A percentile compares a stretch with the other conserved stretches of the same genome.
Conservation (phyloP, 2,797 vertebrate genomes). For the Podarcis lilfordi region DNA sequence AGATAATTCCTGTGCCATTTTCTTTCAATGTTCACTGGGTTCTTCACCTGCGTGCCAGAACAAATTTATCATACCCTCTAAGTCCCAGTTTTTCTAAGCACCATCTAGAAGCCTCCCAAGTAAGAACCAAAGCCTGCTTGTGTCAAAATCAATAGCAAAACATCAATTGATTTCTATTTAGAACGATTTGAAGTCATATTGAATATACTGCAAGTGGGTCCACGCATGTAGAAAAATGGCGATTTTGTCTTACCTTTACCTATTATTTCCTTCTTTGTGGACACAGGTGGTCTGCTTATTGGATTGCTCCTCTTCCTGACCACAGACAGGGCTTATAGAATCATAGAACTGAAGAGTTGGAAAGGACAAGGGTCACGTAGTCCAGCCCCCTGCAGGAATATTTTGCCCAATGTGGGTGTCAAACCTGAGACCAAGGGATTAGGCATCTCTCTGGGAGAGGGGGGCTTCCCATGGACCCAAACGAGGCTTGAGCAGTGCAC, state of each 20-base stretch:
- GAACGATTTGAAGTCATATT: not conserved
- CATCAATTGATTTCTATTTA: constrained; percentile 10
- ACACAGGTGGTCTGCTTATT: not conserved
- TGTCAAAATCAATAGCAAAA: constrained; percentile 30
- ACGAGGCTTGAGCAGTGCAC: not conserved
- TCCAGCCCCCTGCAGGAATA: too few relatives aligned
- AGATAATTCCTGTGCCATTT: not conserved
- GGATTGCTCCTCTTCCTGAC: not conserved
- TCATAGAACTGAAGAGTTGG: too few relatives aligned
- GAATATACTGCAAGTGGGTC: not conserved
- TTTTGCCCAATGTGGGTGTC: too few relatives aligned
- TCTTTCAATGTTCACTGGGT: constrained; percentile 8
- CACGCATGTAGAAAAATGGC: not conserved
- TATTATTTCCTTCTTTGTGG: not conserved
- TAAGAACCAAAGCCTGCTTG: constrained; percentile 17
- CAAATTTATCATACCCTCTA: constrained; percentile 20
- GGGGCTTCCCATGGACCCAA: not conserved
- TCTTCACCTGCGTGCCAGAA: constrained; percentile 6
- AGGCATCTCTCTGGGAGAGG: not conserved
- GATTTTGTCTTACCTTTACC: not conserved
- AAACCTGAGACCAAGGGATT: too few relatives aligned
- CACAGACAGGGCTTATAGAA: not conserved
- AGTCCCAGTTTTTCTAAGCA: constrained; percentile 21
- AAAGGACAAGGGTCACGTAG: too few relatives aligned
- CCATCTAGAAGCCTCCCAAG: constrained; percentile 13